phyloP scores from a whole-genome alignment of 2,797 vertebrate genomes.

The Darevskia mixta region DNA sequence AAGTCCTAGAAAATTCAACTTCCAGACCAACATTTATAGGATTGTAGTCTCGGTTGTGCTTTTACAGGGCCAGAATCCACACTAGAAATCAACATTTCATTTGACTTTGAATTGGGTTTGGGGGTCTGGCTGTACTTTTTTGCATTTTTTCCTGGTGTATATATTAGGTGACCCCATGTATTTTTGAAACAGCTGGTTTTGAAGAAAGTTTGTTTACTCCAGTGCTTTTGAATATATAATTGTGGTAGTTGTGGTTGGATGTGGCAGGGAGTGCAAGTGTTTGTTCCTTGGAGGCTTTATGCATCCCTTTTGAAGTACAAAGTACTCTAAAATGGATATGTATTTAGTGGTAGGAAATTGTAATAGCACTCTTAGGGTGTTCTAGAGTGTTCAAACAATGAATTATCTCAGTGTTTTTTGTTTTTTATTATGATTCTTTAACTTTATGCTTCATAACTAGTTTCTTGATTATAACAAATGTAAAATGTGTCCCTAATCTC shows the following conservation, averaged over 20 bases:
- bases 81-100: not conserved
- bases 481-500: not conserved
- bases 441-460: not conserved
- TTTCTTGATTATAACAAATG: not conserved
- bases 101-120: not conserved
- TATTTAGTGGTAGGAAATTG: not conserved
- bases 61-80: no score
- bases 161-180: not conserved
- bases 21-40: not conserved
- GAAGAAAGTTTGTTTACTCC: not conserved
- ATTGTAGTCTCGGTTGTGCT: not conserved
- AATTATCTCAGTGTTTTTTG: not conserved
- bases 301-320: not conserved
- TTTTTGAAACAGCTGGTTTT: not conserved
- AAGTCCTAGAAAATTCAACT: not conserved
- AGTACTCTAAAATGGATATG: not conserved
- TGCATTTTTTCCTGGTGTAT: not conserved
- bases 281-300: not conserved
- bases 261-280: not conserved
- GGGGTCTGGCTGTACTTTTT: not conserved
- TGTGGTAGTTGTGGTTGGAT: not conserved
- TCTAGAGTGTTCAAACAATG: not conserved
- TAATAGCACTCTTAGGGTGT: conserved; percentile 16
- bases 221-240: not conserved
- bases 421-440: conserved; percentile 1